These are phyloP conservation scores for Drosophila robusta DNA, from an alignment of 2,888 invertebrate genomes.

Conservation along the genomic window DNA sequence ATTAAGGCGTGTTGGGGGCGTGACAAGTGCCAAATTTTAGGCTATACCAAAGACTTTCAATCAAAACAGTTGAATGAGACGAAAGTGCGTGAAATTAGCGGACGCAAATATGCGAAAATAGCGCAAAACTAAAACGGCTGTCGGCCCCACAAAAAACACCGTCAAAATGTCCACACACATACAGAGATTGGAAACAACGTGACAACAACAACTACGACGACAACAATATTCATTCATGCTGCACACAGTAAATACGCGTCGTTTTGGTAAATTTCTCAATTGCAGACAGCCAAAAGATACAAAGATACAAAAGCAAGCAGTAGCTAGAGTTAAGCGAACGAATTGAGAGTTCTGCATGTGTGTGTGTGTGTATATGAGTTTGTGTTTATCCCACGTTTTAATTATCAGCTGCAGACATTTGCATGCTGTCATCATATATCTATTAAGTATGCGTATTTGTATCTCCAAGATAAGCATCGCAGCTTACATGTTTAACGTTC, in stretches of 20 bases:
- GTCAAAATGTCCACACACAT: slow-evolving; percentile 38
- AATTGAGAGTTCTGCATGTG: background rate
- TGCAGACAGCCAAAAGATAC: slow-evolving; percentile 59
- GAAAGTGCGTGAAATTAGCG: slow-evolving; percentile 62
- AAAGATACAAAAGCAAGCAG: slow-evolving; percentile 37
- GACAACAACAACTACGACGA: slow-evolving; percentile 37
- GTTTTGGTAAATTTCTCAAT: slow-evolving; percentile 55
- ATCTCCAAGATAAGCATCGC: slow-evolving; percentile 29
- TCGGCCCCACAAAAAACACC: slow-evolving; percentile 41
- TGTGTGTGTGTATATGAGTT: background rate
- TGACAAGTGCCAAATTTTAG: slow-evolving; percentile 46
- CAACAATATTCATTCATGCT: slow-evolving; percentile 67
- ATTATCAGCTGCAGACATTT: slow-evolving; percentile 27
- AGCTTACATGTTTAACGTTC: slow-evolving; percentile 47
- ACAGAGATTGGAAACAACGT: slow-evolving; percentile 36
- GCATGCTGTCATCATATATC: slow-evolving; percentile 26
- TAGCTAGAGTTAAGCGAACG: slow-evolving; percentile 10
- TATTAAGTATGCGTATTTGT: slow-evolving; percentile 9
- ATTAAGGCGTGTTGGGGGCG: slow-evolving; percentile 46
- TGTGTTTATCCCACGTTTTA: slow-evolving; percentile 27
- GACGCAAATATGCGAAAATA: slow-evolving; percentile 72
- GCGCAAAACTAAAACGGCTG: slow-evolving; percentile 81
- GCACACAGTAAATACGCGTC: slow-evolving; percentile 56
- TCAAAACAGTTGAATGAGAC: slow-evolving; percentile 69
- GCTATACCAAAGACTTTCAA: slow-evolving; percentile 62